Evolutionary conservation across 2,888 invertebrate genomes (phyloP), one percentile per base, ranked within the genome.

Genomic region (Magallana nippona): DNA sequence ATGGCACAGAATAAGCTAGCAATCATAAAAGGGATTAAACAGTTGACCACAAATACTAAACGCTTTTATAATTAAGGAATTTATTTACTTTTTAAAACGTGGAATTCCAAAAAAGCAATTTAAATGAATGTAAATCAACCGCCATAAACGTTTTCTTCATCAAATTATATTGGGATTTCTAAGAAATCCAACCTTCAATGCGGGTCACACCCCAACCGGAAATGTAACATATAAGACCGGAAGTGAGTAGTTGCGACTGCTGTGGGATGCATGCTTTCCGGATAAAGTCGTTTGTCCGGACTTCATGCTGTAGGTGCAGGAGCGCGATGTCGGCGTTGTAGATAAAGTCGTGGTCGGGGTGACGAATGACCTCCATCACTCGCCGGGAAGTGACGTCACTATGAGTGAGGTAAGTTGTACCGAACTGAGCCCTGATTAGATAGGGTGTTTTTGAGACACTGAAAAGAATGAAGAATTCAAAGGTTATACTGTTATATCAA

Each of bases 201-300:
- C 88, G 82, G 2, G 82, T 89, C 1, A 89, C 87, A 10, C 92
- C 92, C 91, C 90, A 92, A 2, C 92, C 92, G 60, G 91, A 89
- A 2, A 91, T 86, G 78, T 88, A 91, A 84, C 92, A 92, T 55
- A 87, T 81, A 1, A 88, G 83, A 15, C 85, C 80, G 3, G 44
- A 55, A 27, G 85, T 80, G 11, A 88, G 84, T 8, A 85, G 78
- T 32, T 82, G 56, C 32, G 8, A 79, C 55, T 86, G 85, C 83
- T 84, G 86, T 10, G 89, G 89, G 5, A 91, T 83, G 87, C 91
- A 92, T 17, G 89, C 82, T 15, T 89, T 87, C 27, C 84, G 81
- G 15, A 87, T 85, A 5, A 83, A 82, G n/a, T 84, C 60, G 10
- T 81, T 83, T 55, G 88, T 82, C 3, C 32, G 58, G 0, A 91